These are phyloP conservation scores for Eurytoma californica DNA, from an alignment of 2,888 invertebrate species.

Conservation along the genomic window DNA sequence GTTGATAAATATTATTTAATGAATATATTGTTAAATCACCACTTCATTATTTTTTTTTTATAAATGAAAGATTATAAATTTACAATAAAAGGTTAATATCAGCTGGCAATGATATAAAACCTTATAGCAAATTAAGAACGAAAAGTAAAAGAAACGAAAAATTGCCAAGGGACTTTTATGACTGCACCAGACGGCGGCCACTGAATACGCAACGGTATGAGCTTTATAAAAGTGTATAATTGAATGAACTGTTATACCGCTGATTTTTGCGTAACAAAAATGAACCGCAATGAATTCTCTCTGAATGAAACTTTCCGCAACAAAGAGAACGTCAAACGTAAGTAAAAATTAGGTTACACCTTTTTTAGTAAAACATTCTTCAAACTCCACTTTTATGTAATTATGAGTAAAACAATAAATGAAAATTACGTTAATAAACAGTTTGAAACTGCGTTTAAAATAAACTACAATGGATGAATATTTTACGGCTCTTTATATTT, in stretches of 20 bases:
- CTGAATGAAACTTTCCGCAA: slow-evolving; percentile 2
- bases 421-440: background rate
- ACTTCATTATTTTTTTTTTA: background rate
- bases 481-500: background rate
- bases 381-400: background rate
- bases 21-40: background rate
- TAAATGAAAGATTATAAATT: background rate
- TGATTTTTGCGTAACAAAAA: slow-evolving; percentile 36
- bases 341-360: background rate
- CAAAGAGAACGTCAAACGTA: background rate
- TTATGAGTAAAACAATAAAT: background rate
- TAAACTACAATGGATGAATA: background rate
- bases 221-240: slow-evolving; percentile 35
- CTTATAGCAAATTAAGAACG: slow-evolving; percentile 25
- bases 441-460: background rate
- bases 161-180: slow-evolving; percentile 37
- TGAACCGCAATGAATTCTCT: background rate
- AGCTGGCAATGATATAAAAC: slow-evolving; percentile 16
- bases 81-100: slow-evolving; percentile 13
- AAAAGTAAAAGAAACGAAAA: slow-evolving; percentile 28
- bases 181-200: slow-evolving; percentile 32
- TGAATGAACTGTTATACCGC: slow-evolving; percentile 33
- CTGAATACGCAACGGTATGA: background rate
- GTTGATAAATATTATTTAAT: background rate
- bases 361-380: no score